A percentile compares a stretch with the other conserved stretches of the same genome.
Conservation (phyloP, 2,797 vertebrate genomes). For the Cynopterus sphinx region DNA sequence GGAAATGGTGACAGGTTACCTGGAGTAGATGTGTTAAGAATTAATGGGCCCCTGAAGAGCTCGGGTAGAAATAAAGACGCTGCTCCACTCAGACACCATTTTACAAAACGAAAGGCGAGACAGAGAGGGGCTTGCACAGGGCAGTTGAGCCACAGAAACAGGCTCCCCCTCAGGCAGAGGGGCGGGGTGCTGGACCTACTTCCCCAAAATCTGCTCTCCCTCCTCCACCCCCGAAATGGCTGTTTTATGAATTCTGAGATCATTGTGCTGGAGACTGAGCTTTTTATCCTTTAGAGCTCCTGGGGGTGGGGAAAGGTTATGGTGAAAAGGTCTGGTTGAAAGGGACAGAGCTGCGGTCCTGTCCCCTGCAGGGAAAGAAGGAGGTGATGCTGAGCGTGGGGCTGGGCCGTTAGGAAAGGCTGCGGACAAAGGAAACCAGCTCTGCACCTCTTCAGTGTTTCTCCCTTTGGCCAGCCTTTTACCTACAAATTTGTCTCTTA, state of each 20-base stretch:
- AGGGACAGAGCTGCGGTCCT: background rate
- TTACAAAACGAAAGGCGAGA: too few relatives aligned
- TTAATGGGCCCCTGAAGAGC: background rate
- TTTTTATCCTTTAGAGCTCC: background rate
- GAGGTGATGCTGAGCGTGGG: too few relatives aligned
- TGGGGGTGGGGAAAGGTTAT: background rate
- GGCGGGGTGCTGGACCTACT: background rate
- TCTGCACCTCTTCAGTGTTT: background rate
- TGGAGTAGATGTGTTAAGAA: background rate
- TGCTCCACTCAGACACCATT: background rate
- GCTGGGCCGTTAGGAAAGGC: accelerated
- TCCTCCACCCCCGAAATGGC: background rate
- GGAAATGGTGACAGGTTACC: background rate
- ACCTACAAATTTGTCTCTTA: background rate
- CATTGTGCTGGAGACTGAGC: background rate
- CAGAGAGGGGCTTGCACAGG: accelerated
- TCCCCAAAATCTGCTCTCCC: background rate
- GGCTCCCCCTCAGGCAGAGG: background rate
- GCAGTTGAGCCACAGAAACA: too few relatives aligned
- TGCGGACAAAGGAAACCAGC: background rate
- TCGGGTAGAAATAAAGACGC: accelerated
- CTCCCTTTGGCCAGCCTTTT: background rate
- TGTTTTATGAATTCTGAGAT: background rate
- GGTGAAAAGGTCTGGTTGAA: background rate
- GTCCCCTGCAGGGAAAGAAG: background rate